Percentiles rank a stretch among this genome's conserved stretches.
Conservation (phyloP, 2,113 vertebrate genomes). For the Pelecanoides urinatrix region DNA sequence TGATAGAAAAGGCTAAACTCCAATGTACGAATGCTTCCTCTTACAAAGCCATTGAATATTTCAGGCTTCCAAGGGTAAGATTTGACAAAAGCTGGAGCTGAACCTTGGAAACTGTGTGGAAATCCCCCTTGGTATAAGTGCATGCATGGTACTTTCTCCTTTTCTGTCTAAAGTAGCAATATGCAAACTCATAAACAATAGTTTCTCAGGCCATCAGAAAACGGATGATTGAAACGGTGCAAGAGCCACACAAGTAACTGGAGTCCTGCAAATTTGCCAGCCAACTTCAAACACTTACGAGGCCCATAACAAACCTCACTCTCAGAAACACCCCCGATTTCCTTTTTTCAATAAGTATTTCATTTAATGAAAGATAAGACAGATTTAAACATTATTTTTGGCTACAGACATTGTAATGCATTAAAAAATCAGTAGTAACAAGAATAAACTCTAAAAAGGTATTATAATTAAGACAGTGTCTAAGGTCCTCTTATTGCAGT, state of each 20-base stretch:
- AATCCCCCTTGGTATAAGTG: background rate
- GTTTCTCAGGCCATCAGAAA: background rate
- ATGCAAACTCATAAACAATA: background rate
- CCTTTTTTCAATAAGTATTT: background rate
- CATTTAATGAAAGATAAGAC: background rate
- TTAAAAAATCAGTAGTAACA: background rate
- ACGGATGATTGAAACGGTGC: background rate
- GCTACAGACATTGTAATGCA: background rate
- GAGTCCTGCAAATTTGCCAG: background rate
- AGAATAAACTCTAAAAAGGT: background rate
- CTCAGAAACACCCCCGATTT: background rate
- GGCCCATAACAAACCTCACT: background rate
- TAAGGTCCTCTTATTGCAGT: background rate
- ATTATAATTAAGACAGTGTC: background rate
- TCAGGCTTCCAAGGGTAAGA: background rate
- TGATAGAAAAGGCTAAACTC: background rate
- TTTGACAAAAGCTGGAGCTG: background rate
- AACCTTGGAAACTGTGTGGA: background rate
- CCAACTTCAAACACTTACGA: background rate
- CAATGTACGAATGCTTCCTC: background rate
- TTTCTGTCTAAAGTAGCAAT: background rate
- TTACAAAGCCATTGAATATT: background rate
- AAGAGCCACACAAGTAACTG: background rate
- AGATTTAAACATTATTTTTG: background rate
- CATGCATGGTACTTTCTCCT: rapidly evolving